phyloP scores from a whole-genome alignment of 2,797 vertebrate species.

The Falco columbarius region DNA sequence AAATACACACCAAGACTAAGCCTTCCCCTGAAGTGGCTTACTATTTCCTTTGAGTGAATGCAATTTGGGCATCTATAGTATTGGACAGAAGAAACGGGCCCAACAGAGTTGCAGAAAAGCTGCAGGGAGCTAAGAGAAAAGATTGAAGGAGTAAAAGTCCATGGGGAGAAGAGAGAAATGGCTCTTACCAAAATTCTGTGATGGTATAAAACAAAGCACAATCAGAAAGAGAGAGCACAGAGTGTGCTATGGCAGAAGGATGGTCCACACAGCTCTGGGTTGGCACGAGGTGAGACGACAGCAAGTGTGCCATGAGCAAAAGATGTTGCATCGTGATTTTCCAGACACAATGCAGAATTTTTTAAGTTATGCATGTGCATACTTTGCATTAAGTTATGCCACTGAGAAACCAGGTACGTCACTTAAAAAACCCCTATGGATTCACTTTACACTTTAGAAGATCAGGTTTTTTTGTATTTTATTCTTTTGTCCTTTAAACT shows the following conservation, averaged over 20 bases:
- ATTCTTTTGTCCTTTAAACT: neutral
- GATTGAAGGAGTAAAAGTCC: neutral
- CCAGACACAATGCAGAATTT: neutral
- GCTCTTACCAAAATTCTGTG: neutral
- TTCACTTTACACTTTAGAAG: neutral
- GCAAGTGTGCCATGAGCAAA: neutral
- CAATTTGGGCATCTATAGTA: neutral
- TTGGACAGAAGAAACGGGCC: neutral
- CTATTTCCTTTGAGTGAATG: neutral
- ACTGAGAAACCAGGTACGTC: neutral
- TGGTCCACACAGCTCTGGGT: neutral
- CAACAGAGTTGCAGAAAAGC: neutral
- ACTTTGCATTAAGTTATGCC: neutral
- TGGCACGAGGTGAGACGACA: neutral
- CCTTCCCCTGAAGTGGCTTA: neutral
- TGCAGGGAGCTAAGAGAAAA: neutral
- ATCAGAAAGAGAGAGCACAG: neutral
- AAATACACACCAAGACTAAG: neutral
- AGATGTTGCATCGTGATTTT: neutral
- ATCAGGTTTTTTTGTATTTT: neutral
- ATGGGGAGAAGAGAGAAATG: neutral
- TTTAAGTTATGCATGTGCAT: neutral
- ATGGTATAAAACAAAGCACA: neutral
- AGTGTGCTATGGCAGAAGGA: neutral
- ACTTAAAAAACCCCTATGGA: neutral